Evolutionary conservation across 2,113 vertebrate genomes (phyloP).

Genomic region (Gymnogyps californianus): DNA sequence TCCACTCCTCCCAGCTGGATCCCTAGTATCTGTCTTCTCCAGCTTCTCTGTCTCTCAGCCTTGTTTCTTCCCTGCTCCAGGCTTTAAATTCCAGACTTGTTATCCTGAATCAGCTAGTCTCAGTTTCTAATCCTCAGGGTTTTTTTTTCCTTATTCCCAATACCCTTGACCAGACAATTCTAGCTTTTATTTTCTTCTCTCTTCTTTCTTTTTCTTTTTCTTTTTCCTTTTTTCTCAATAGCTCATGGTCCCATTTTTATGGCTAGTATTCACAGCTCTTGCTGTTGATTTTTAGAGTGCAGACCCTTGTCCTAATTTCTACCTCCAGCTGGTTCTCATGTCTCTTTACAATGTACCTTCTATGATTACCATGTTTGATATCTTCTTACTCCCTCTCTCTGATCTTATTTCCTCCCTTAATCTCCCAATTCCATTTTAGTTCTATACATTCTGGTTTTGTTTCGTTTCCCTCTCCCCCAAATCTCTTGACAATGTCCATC

Average conservation of each 20-base stretch:
- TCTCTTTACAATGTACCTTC: not conserved
- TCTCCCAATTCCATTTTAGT: not conserved
- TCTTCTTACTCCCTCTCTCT: not conserved
- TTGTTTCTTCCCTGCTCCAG: not conserved
- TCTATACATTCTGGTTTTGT: not conserved
- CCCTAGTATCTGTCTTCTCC: not conserved
- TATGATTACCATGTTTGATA: not conserved
- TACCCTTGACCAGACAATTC: not conserved
- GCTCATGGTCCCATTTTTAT: not conserved
- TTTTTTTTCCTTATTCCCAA: not conserved
- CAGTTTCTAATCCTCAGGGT: not conserved
- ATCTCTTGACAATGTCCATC: not conserved
- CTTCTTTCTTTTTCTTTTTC: accelerated
- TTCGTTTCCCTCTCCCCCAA: not conserved
- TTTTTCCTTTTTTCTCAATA: not conserved
- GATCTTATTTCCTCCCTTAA: not conserved
- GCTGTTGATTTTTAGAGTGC: not conserved
- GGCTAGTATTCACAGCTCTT: not conserved
- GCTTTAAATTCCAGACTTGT: not conserved
- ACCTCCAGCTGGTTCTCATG: not conserved
- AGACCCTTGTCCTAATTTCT: not conserved
- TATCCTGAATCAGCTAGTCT: not conserved
- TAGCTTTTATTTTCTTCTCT: accelerated
- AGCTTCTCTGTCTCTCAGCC: not conserved
- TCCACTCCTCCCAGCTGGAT: not conserved